Percentiles rank a stretch among this genome's conserved stretches.
These are phyloP conservation scores for Drosophila dunni DNA, from an alignment of 1,140 invertebrate species.

Conservation along the genomic window DNA sequence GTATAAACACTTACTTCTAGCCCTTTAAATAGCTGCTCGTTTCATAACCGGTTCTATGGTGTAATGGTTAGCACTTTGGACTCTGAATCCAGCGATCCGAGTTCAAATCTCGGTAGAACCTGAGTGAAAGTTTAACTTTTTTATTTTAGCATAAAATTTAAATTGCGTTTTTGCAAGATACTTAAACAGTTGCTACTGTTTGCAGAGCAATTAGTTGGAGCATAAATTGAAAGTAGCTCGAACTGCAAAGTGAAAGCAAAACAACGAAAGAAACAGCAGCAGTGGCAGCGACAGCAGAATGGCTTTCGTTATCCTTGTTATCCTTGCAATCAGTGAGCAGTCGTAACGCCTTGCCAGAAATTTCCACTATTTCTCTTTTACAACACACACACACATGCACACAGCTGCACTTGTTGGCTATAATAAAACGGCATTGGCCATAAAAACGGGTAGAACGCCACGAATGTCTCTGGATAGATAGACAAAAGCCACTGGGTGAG, in stretches of 20 bases:
- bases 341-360: slow-evolving; percentile 6
- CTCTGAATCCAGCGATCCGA: slow-evolving; percentile 96
- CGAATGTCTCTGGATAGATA: not conserved
- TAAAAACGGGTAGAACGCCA: slow-evolving; percentile 52
- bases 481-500: not conserved
- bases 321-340: slow-evolving; percentile 35
- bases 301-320: slow-evolving; percentile 10
- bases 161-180: not conserved
- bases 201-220: slow-evolving; percentile 4
- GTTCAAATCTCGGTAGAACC: slow-evolving; percentile 94
- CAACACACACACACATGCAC: slow-evolving; percentile 4
- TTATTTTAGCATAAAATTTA: not conserved
- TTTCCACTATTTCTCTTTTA: slow-evolving; percentile 45
- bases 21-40: not conserved
- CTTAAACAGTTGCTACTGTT: not conserved
- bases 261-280: not conserved
- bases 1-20: not conserved
- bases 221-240: slow-evolving; percentile 23
- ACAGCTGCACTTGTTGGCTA: slow-evolving; percentile 62
- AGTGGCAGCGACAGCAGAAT: not conserved
- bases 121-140: slow-evolving; percentile 53
- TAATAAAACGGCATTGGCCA: slow-evolving; percentile 75
- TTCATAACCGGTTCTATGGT: slow-evolving; percentile 88
- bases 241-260: not conserved
- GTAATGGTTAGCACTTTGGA: slow-evolving; percentile 96